phyloP scores from a whole-genome alignment of 2,888 invertebrate genomes.

The Volucella zonaria region DNA sequence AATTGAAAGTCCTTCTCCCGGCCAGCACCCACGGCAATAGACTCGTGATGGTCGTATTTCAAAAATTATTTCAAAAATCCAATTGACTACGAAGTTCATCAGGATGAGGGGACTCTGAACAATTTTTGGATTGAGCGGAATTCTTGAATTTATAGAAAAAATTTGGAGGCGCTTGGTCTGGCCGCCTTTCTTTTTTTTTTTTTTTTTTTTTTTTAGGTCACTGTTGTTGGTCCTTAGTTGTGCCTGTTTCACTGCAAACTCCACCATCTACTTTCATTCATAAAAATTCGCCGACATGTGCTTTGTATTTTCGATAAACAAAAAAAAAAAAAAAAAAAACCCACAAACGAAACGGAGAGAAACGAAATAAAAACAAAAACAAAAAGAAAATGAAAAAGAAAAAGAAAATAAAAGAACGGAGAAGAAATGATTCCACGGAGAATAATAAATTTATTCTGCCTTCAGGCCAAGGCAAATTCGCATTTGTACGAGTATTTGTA shows the following conservation, averaged over 20 bases:
- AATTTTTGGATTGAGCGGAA: no score
- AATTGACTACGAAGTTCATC: no score
- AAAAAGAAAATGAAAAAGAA: neutral
- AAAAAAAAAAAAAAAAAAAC: neutral
- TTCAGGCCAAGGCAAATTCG: neutral
- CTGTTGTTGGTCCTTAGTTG: neutral
- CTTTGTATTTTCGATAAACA: slow-evolving; percentile 16
- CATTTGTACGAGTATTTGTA: neutral
- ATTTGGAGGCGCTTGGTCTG: slow-evolving; percentile 38
- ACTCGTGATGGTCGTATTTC: no score
- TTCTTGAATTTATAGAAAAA: neutral
- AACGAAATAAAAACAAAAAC: no score
- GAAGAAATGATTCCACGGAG: slow-evolving; percentile 38
- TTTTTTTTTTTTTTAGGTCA: neutral
- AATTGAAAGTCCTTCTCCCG: slow-evolving; percentile 16
- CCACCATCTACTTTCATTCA: slow-evolving; percentile 57
- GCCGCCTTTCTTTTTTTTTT: slow-evolving; percentile 9
- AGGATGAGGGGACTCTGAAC: no score
- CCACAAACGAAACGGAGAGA: neutral
- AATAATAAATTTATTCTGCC: slow-evolving; percentile 50
- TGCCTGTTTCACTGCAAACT: neutral
- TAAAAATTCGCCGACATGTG: slow-evolving; percentile 55
- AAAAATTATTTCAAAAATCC: no score
- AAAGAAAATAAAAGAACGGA: neutral
- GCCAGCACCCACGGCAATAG: no score